Evolutionary conservation across 2,113 vertebrate species (phyloP).

Genomic region (Pterocles gutturalis): DNA sequence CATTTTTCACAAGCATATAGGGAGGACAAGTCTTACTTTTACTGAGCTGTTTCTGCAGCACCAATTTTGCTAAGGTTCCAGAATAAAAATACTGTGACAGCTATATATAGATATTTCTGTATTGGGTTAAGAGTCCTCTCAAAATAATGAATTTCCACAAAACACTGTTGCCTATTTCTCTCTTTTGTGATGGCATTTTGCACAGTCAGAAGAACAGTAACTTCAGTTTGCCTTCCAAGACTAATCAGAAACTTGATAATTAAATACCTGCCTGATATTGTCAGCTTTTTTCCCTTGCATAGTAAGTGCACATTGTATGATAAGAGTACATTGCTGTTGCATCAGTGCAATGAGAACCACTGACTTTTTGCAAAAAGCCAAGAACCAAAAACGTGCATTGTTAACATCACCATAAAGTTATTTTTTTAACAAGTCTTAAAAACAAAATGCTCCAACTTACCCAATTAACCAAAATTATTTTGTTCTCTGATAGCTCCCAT

Average conservation of each 20-base stretch:
- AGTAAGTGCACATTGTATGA: neutral
- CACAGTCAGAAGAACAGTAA: neutral
- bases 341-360: neutral
- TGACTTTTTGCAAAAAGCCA: neutral
- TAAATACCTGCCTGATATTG: neutral
- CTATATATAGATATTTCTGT: neutral
- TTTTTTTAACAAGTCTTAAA: neutral
- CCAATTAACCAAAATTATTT: neutral
- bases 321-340: neutral
- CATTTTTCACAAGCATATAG: neutral
- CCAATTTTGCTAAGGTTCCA: neutral
- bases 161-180: neutral
- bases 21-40: neutral
- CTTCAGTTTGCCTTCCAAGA: neutral
- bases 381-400: neutral
- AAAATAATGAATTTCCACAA: neutral
- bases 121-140: neutral
- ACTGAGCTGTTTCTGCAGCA: neutral
- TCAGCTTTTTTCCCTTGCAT: neutral
- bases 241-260: neutral
- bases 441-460: neutral
- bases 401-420: neutral
- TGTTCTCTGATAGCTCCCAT: constrained; percentile 79
- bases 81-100: neutral
- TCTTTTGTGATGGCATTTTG: neutral